Base-by-base conservation (phyloP, 2,888 invertebrate species). In the Rhingia campestris region DNA sequence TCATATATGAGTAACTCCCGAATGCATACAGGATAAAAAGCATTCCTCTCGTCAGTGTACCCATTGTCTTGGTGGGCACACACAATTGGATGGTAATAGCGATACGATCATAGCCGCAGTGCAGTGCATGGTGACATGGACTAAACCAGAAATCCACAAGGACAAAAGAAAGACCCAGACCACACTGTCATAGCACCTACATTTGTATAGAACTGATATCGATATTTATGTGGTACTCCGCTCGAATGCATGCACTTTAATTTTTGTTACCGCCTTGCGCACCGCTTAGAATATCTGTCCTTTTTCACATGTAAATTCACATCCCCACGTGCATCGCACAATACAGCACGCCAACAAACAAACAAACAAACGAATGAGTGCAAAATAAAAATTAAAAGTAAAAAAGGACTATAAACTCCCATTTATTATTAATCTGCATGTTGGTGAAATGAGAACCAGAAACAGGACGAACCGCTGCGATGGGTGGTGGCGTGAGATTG, bases 251-350 rank as follows among this genome's bases (percentile, higher is more conserved):
- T 61, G 53, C 47, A 10, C 22, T 63, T 49, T 43, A 35, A 33
- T 51, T 32, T 32, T 39, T 43, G 43, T 41, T 12, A 10, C 30
- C 49, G 49, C 37, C 12, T 12, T 47, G 41, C 7, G 33, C 39
- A 30, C 37, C 41, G n/a, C 43, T 30, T 43, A 32, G 7, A 32
- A 10, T 22, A 9, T 43, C 35, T 69, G 53, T 69, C 69, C 56
- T 66, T 77, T 22, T 81, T 64, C 39, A 81, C 51, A 69, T 81
- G 75, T 53, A 64, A 81, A 75, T 75, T 70, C 58, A 41, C 37
- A 53, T 30, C 7, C 37, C 33, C 54, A 14, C 37, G 22, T 35
- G 4, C 22, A 51, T 4, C 9, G 22, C 6, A 22, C 10, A 22
- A 9, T 14, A 45, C 6, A 45, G 3, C 5, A 35, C 22, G 22